Percentiles rank a stretch among this genome's conserved stretches.
These are phyloP conservation scores for Coelogynopora nodosa DNA, from an alignment of 2,888 invertebrate species.

Conservation along the genomic window DNA sequence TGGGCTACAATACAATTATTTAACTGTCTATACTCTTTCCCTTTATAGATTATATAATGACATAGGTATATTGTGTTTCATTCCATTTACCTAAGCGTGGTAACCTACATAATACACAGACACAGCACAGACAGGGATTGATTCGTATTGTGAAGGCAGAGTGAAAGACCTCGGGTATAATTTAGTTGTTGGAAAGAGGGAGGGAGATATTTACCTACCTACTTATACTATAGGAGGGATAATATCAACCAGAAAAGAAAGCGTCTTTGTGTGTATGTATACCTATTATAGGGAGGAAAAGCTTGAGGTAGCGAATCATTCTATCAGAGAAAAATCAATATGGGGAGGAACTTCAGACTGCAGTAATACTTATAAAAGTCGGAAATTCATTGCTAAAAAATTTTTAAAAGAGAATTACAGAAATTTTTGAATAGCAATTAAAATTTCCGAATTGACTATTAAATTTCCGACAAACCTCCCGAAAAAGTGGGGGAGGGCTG, in stretches of 20 bases:
- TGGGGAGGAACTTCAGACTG: not conserved
- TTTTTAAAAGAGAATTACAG: not conserved
- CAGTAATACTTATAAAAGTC: not conserved
- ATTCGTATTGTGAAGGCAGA: too few relatives aligned
- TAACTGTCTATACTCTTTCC: not conserved
- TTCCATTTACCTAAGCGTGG: too few relatives aligned
- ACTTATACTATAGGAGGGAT: too few relatives aligned
- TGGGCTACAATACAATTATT: constrained; percentile 10
- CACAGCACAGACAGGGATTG: too few relatives aligned
- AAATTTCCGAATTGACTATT: not conserved
- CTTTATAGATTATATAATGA: not conserved
- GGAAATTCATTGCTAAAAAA: not conserved
- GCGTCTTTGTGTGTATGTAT: too few relatives aligned
- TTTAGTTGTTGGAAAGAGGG: too few relatives aligned
- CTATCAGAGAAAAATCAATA: not conserved
- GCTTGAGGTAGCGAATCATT: too few relatives aligned
- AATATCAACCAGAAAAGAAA: too few relatives aligned
- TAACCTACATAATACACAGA: too few relatives aligned
- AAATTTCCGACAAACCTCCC: not conserved
- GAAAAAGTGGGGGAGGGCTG: not conserved
- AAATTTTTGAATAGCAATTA: not conserved
- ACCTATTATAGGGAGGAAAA: too few relatives aligned
- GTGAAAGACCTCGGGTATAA: too few relatives aligned
- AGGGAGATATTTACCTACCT: too few relatives aligned
- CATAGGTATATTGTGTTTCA: not conserved